A percentile compares a stretch with the other conserved stretches of the same genome.
Evolutionary conservation across 2,888 invertebrate species (phyloP).

Genomic region (Tribolium freemani): DNA sequence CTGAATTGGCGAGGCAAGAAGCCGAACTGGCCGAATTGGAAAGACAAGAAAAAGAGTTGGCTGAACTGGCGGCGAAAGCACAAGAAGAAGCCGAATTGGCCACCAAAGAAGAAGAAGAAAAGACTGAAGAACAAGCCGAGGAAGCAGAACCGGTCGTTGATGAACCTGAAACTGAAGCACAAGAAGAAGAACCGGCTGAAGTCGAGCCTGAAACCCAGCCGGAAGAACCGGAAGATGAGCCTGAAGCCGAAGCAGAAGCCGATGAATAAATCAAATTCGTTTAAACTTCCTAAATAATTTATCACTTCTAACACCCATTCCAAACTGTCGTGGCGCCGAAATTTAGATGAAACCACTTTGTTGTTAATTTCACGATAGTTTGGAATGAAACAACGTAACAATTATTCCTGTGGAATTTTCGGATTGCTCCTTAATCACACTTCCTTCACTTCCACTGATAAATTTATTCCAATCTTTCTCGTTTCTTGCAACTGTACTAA

Average conservation of each 20-base stretch:
- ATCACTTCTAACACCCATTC: too few relatives aligned
- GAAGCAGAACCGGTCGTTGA: constrained; percentile 14
- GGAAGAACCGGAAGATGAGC: constrained; percentile 24
- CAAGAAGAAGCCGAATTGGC: neutral
- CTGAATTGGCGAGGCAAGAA: constrained; percentile 71
- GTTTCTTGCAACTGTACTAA: neutral
- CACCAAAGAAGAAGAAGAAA: neutral
- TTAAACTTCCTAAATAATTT: too few relatives aligned
- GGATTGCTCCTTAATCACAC: neutral
- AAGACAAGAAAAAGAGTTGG: constrained; percentile 71
- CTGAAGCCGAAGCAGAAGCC: constrained; percentile 33
- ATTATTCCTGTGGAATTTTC: neutral
- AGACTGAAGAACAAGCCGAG: constrained; percentile 45
- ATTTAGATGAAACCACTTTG: too few relatives aligned
- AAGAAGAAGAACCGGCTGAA: constrained; percentile 35
- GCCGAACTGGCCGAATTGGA: constrained; percentile 67
- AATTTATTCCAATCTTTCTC: neutral
- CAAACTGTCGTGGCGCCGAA: too few relatives aligned
- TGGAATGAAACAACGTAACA: neutral
- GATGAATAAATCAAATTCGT: neutral
- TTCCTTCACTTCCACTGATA: neutral
- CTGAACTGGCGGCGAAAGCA: constrained; percentile 2
- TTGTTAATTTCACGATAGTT: too few relatives aligned
- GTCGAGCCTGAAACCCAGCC: constrained; percentile 30
- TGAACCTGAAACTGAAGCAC: constrained; percentile 35